Evolutionary conservation across 2,888 invertebrate genomes (phyloP), one percentile per base, ranked within the genome.

Genomic region (Clanis bilineata): DNA sequence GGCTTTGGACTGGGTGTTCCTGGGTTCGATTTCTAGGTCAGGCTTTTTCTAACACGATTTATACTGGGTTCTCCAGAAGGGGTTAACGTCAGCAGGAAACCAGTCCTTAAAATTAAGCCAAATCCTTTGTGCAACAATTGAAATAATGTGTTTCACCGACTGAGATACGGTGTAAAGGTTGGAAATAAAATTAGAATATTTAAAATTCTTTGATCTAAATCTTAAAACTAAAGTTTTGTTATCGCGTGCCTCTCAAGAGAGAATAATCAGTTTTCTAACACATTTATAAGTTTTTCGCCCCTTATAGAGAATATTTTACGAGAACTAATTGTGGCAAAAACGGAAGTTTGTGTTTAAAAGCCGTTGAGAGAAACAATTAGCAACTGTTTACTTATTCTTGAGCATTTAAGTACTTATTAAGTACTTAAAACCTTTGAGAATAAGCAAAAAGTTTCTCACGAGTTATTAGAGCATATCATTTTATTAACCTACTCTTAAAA

Each of bases 291-390:
- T 51, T 47, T 56, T 39, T 58, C 64, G 59, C 79, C 79, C 79
- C 84, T 85, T 79, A 89, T 75, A 65, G 18, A 7, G 90, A 90
- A 90, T 90, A 89, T 88, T 89, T 87, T 81, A 89, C 71, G 70
- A 66, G 69, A 71, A 71, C 77, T 84, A 86, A 88, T 89, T 84
- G 77, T 80, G 70, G 77, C 74, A 82, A 83, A 83, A 77, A 83
- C 77, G 80, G 77, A 85, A 89, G 86, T 88, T 89, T 79, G 67
- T 70, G 68, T 69, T 71, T 76, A 71, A 77, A 74, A 76, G 69
- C 67, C 68, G 66, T 62, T 67, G 64, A 32, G 15, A 18, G 69
- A 81, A 41, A 85, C 85, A 85, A 87, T 86, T 88, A 51, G 15
- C 51, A 51, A 51, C 51, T 51, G 32, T 32, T 51, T 76, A 61